Percentiles rank a stretch among this genome's conserved stretches.
These are phyloP conservation scores for Lophochroa leadbeateri DNA, from an alignment of 2,113 vertebrate genomes.

Conservation along the genomic window DNA sequence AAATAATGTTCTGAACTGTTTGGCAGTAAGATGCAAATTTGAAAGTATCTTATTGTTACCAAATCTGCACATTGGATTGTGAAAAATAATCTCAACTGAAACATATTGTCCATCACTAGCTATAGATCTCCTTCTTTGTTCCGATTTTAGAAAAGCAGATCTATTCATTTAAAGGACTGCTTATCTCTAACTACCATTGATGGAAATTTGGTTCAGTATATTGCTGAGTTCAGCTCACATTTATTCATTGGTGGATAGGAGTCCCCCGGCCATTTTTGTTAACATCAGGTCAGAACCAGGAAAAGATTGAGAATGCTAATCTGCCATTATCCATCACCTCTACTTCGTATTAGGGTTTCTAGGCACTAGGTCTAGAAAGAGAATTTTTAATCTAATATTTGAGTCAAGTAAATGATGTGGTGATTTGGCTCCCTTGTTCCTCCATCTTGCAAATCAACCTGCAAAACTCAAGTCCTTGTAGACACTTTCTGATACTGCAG, in stretches of 20 bases:
- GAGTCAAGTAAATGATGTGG: not conserved
- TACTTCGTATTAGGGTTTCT: not conserved
- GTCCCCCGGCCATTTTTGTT: not conserved
- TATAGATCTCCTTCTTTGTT: not conserved
- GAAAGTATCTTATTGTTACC: not conserved
- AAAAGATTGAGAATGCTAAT: not conserved
- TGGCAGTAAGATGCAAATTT: not conserved
- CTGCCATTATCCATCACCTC: not conserved
- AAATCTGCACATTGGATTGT: not conserved
- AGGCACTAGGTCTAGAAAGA: not conserved
- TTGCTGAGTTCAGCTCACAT: not conserved
- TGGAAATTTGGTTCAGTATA: not conserved
- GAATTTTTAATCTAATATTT: conserved; percentile 14
- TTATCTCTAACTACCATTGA: not conserved
- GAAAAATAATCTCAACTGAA: not conserved
- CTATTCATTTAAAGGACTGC: not conserved
- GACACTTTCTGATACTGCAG: not conserved
- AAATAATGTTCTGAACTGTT: not conserved
- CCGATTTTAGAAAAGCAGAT: not conserved
- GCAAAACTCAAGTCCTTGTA: not conserved
- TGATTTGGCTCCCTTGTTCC: not conserved
- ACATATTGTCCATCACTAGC: not conserved
- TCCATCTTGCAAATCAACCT: not conserved
- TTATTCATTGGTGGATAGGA: not conserved
- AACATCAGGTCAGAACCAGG: not conserved